Conservation (phyloP, 2,113 vertebrate species). For the Hypomesus transpacificus region DNA sequence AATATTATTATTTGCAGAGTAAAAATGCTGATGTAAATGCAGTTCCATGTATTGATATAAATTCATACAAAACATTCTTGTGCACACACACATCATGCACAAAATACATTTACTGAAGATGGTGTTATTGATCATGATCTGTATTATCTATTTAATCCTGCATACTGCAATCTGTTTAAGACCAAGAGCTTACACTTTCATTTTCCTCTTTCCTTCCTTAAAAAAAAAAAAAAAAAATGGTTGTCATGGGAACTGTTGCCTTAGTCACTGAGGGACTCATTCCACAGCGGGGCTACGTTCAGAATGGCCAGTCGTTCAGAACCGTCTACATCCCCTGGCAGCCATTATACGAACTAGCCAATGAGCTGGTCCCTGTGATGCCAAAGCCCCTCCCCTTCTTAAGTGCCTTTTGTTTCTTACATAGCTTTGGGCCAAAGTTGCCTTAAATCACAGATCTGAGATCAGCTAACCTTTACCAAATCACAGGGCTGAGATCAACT, state of each 20-base stretch:
- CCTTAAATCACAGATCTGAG: slow-evolving; percentile 4
- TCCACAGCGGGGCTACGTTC: not conserved
- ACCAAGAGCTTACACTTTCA: not conserved
- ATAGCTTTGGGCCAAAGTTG: slow-evolving; percentile 22
- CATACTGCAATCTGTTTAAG: too few species aligned
- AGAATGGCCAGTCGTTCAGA: not conserved
- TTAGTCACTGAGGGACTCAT: slow-evolving; percentile 9
- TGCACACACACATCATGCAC: slow-evolving; percentile 11
- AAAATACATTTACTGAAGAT: not conserved
- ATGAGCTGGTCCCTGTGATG: not conserved
- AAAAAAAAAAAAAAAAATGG: not conserved
- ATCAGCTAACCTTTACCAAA: not conserved
- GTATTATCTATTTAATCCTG: slow-evolving; percentile 12
- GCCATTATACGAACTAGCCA: not conserved
- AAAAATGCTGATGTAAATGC: not conserved
- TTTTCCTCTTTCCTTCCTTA: slow-evolving; percentile 1
- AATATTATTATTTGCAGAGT: not conserved
- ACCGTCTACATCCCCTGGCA: not conserved
- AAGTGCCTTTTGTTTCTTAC: slow-evolving; percentile 41
- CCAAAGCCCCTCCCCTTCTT: not conserved
- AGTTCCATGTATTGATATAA: not conserved
- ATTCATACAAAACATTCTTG: not conserved
- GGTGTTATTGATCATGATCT: slow-evolving; percentile 25
- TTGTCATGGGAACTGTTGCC: slow-evolving; percentile 44
- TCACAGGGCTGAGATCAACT: not conserved